Evolutionary conservation across 1,140 invertebrate species (phyloP), one percentile per base, ranked within the genome.

Genomic region (Diorhabda sublineata): DNA sequence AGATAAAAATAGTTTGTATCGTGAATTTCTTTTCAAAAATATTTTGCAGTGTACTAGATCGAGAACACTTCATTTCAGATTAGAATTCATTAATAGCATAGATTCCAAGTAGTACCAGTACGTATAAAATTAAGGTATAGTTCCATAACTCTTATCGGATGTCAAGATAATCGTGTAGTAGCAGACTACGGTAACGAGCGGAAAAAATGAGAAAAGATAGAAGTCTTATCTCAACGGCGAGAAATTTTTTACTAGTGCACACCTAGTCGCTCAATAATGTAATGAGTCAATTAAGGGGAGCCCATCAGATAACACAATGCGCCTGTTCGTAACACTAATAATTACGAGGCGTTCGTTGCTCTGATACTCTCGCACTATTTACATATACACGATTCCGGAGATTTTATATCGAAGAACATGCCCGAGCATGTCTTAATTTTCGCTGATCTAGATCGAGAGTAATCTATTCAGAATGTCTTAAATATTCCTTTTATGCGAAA

Each of bases 191-290:
- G 71, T 75, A 75, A 75, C 74, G 73, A 75, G 74, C 47, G n/a
- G 68, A 68, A 75, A 72, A 71, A 72, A 69, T 69, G 11, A 56
- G 56, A n/a, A n/a, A 45, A 56, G 65, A 62, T 59, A 63, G 65
- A 44, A 42, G 26, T 58, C 73, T 76, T 76, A 76, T 76, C 75
- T 74, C 68, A 73, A 74, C 73, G 71, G 75, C 73, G 75, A 73
- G 75, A 76, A 76, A 71, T 74, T 76, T 76, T 76, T 76, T 76
- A 76, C 73, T 76, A 76, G 73, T 71, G 70, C 75, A 76, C 75
- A 76, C 75, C 75, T 74, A 71, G 69, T 66, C 73, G 68, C 59
- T 70, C 71, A 71, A 73, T 72, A 73, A 76, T 71, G 75, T 76
- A 76, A 76, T 74, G 75, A 76, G 75, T 76, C 75, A 76, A 76